Conservation (phyloP, 2,797 vertebrate species). For the Pantherophis alleghaniensis region DNA sequence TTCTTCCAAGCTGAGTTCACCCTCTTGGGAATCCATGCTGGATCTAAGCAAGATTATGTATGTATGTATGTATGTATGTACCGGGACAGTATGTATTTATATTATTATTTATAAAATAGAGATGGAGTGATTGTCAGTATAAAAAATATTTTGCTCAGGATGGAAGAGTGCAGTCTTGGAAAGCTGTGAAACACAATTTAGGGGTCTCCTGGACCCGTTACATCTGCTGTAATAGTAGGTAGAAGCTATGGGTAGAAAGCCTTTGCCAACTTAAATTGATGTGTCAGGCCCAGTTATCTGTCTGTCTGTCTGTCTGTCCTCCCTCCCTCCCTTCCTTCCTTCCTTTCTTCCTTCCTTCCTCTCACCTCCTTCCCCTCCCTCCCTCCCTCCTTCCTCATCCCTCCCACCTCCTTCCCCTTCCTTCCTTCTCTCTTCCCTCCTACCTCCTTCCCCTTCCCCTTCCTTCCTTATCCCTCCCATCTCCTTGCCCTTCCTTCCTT, state of each 20-base stretch:
- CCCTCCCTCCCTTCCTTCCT: too few species aligned
- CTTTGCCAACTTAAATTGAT: background rate
- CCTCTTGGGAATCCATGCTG: too few species aligned
- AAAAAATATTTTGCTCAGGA: background rate
- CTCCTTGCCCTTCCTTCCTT: background rate
- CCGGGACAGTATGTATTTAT: too few species aligned
- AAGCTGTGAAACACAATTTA: background rate
- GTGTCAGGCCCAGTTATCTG: background rate
- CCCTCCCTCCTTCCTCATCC: too few species aligned
- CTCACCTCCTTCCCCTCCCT: background rate
- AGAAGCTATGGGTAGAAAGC: background rate
- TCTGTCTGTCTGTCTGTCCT: too few species aligned
- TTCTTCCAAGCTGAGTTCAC: too few species aligned
- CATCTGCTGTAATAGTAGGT: background rate
- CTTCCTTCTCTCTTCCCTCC: too few species aligned
- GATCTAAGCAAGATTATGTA: too few species aligned
- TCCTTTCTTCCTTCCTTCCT: too few species aligned
- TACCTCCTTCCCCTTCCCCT: too few species aligned
- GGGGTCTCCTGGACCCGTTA: background rate
- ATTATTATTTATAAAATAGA: background rate
- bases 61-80: too few species aligned
- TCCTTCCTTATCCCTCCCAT: background rate
- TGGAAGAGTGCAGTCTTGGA: background rate
- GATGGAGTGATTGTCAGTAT: background rate
- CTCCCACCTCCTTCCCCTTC: too few species aligned